Conservation (phyloP, 2,888 invertebrate genomes). For the Heliconius hortense region DNA sequence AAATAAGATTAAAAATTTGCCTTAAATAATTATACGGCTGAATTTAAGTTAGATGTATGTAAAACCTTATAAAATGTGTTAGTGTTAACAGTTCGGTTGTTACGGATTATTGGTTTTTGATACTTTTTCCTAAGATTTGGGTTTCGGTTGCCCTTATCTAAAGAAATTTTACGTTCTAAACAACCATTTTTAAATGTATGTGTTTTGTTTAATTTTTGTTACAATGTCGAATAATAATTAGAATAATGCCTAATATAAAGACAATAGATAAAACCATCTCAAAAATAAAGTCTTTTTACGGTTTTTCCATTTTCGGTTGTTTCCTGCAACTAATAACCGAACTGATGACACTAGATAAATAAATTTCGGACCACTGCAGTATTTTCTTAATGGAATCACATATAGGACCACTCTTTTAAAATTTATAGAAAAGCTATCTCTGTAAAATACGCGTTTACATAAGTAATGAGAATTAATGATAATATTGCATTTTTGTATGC, state of each 20-base stretch:
- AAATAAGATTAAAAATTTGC: constrained; percentile 2
- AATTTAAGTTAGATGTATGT: constrained; percentile 21
- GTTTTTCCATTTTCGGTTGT: not conserved
- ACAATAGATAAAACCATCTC: not conserved
- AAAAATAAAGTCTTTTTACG: not conserved
- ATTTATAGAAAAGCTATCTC: constrained; percentile 72
- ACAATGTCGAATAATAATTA: not conserved
- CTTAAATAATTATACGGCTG: constrained; percentile 19
- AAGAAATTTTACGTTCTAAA: not conserved
- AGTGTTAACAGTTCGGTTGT: constrained; percentile 26
- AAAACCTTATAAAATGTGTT: constrained; percentile 1
- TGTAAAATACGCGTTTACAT: constrained; percentile 58
- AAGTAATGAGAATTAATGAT: constrained; percentile 16
- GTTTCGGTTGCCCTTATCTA: not conserved
- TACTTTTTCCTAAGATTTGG: not conserved
- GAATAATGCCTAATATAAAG: not conserved
- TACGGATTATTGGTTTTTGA: not conserved
- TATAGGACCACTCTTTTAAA: constrained; percentile 65
- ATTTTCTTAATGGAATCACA: constrained; percentile 65
- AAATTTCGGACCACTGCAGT: constrained; percentile 73
- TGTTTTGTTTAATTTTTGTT: not conserved
- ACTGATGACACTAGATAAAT: not conserved
- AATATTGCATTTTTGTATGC: constrained; percentile 60
- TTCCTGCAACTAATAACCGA: not conserved
- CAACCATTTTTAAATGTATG: not conserved